Percentiles rank a stretch among this genome's conserved stretches.
These are phyloP conservation scores for Pogona vitticeps DNA, from an alignment of 2,113 vertebrate species.

Conservation along the genomic window DNA sequence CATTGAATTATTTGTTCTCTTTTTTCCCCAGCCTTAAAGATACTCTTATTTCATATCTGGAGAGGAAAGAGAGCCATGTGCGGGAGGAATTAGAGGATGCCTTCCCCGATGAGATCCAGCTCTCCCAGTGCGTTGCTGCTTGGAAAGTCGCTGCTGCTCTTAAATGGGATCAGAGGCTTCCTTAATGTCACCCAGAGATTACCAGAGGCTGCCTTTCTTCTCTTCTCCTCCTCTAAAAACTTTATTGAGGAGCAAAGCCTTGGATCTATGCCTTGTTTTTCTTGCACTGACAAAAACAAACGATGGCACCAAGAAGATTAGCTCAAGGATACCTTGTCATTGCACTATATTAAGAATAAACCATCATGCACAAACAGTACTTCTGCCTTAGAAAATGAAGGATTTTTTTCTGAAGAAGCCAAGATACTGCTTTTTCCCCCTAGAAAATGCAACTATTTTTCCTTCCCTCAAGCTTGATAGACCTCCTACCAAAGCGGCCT, in stretches of 20 bases:
- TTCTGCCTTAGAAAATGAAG: accelerated
- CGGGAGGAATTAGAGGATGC: slow-evolving; percentile 73
- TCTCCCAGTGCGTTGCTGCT: slow-evolving; percentile 77
- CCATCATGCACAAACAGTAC: accelerated
- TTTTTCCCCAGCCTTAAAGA: slow-evolving; percentile 82
- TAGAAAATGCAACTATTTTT: background rate
- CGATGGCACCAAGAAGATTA: background rate
- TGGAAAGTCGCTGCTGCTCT: slow-evolving; percentile 84
- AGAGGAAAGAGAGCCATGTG: slow-evolving; percentile 72
- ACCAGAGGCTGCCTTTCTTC: background rate
- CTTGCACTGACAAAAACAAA: accelerated
- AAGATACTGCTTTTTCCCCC: too few relatives aligned
- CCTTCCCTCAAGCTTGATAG: background rate
- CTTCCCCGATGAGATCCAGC: slow-evolving; percentile 81
- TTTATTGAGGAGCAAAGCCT: accelerated
- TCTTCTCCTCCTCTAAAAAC: background rate
- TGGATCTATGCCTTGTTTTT: background rate
- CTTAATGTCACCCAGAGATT: background rate
- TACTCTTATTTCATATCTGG: slow-evolving; percentile 79
- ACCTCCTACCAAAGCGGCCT: background rate
- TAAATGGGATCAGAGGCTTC: slow-evolving; percentile 70
- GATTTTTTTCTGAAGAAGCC: background rate
- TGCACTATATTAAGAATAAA: background rate
- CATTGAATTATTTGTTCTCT: background rate
- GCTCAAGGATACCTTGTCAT: accelerated